Evolutionary conservation across 2,797 vertebrate genomes (phyloP).

Genomic region (Tauraco hartlaubi): DNA sequence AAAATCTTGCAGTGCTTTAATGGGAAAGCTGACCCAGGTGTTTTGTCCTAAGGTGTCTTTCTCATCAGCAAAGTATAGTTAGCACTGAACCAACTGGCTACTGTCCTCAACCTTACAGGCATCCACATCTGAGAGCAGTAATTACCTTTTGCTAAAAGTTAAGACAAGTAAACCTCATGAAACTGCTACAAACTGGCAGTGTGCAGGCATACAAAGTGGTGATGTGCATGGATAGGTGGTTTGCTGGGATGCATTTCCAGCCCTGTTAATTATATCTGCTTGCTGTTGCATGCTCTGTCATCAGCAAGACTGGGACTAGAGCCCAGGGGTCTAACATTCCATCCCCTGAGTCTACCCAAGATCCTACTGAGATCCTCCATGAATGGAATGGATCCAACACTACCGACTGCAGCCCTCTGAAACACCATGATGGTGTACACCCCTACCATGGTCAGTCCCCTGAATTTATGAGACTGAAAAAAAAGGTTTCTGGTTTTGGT

Average conservation of each 20-base stretch:
- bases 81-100: neutral
- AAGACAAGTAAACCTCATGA: neutral
- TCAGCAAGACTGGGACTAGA: neutral
- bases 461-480: neutral
- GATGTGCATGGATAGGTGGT: neutral
- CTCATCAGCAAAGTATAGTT: neutral
- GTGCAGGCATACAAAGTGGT: neutral
- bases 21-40: neutral
- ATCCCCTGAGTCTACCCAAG: neutral
- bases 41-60: neutral
- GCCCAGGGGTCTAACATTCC: neutral
- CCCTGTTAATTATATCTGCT: neutral
- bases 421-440: neutral
- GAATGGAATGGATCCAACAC: neutral
- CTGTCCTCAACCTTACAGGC: neutral
- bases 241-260: neutral
- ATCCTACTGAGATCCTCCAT: neutral
- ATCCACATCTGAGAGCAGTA: neutral
- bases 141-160: neutral
- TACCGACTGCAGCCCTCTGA: neutral
- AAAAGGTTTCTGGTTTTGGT: neutral
- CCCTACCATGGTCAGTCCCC: neutral
- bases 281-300: neutral
- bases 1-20: slow-evolving; percentile 8
- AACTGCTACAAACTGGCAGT: neutral